Evolutionary conservation across 2,113 vertebrate species (phyloP), one percentile per base, ranked within the genome.

Genomic region (Boulengeromyrus knoepffleri): DNA sequence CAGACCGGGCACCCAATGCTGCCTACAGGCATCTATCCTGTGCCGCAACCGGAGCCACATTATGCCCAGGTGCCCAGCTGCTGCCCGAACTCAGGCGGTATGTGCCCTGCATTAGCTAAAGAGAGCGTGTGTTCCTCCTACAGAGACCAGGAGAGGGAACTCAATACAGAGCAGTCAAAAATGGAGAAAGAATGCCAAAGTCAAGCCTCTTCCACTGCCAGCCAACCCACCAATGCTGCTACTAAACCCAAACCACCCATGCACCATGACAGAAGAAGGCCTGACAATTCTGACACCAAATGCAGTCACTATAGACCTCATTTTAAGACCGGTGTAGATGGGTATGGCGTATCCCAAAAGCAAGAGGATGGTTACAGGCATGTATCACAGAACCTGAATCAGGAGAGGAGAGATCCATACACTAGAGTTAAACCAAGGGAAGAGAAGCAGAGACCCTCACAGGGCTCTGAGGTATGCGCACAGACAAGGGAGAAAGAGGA

Each of bases 41-140:
- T 98, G 83, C 97, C 97, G 46, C 96, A 96, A 88, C 96, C 95
- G 0, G 98, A 99, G 92, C 97, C 97, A 0, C 97, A 97, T 92
- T 98, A 96, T 0, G 96, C 98, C 91, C 97, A 98, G 93, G 96
- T 96, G 47, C 97, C 98, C 85, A 94, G 92, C 90, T 91, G 94
- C 86, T 95, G 94, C 0, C 89, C 93, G 0, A 94, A 87, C 89
- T 93, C 92, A 56, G 94, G 94, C 0, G 95, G 95, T 13, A 94
- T 97, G 52, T 97, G 97, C 90, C 96, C 96, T 17, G 96, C 96
- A 0, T 95, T 97, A 90, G 95, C 96, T 94, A 98, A 97, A 96
- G 98, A 99, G 93, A 96, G 94, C 8, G 93, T 95, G 0, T 95
- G 95, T 0, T 2, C 88, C 0, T 45, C 95, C 2, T 50, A 91